Conservation (phyloP, 2,113 vertebrate species). For the Mesoclemmys tuberculata region DNA sequence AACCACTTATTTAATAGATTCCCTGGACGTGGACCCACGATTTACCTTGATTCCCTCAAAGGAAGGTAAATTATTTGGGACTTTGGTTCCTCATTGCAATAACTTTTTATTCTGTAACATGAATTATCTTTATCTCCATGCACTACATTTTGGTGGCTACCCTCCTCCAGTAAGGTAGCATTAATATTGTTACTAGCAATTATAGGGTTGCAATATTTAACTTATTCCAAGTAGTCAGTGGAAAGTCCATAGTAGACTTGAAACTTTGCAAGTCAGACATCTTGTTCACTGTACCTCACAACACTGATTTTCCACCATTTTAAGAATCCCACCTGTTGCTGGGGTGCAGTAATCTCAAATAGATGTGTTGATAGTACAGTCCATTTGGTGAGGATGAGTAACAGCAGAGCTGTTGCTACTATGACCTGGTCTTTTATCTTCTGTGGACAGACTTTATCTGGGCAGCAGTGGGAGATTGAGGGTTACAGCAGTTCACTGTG, state of each 20-base stretch:
- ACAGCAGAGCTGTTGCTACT: neutral
- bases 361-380: constrained; percentile 12
- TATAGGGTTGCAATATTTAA: constrained; percentile 74
- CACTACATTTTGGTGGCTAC: constrained; percentile 56
- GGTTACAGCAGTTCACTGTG: constrained; percentile 71
- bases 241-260: constrained; percentile 29
- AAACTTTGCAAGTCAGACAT: constrained; percentile 45
- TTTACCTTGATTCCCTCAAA: constrained; percentile 57
- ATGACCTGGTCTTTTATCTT: constrained; percentile 32
- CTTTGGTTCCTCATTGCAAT: constrained; percentile 51
- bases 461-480: constrained; percentile 32
- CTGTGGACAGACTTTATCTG: constrained; percentile 8
- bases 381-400: neutral
- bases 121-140: constrained; percentile 59
- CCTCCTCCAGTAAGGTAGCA: neutral
- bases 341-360: constrained; percentile 37
- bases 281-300: constrained; percentile 19
- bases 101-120: constrained; percentile 49
- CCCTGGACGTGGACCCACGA: neutral
- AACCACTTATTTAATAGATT: neutral
- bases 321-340: neutral
- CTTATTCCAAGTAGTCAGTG: constrained; percentile 61
- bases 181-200: constrained; percentile 45
- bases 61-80: constrained; percentile 47
- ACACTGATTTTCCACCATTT: constrained; percentile 32